Conservation (phyloP, 2,113 vertebrate genomes). For the Pedetes capensis region DNA sequence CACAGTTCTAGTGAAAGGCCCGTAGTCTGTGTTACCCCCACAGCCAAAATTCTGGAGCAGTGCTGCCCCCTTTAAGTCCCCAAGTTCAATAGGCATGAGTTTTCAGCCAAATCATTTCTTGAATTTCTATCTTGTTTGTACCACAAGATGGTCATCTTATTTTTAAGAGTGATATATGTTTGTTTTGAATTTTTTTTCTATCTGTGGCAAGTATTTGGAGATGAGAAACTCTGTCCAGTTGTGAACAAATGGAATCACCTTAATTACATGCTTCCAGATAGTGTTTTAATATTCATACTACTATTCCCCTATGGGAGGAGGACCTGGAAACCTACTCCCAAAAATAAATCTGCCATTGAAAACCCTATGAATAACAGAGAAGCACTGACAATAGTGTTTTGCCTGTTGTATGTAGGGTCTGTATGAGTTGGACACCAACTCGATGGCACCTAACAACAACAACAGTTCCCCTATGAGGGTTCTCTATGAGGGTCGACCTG, state of each 20-base stretch:
- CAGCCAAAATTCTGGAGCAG: not conserved
- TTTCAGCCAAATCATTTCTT: not conserved
- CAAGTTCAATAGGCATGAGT: too few relatives aligned
- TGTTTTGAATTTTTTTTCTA: not conserved
- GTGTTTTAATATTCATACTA: not conserved
- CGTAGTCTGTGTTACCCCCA: not conserved
- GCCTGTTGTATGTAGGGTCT: too few relatives aligned
- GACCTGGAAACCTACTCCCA: too few relatives aligned
- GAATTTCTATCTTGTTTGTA: not conserved
- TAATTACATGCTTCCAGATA: not conserved
- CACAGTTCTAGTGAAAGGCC: not conserved
- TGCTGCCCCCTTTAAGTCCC: not conserved
- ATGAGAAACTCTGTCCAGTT: not conserved
- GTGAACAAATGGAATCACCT: not conserved
- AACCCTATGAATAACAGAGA: too few relatives aligned
- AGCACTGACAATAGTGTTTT: too few relatives aligned
- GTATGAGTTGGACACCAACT: too few relatives aligned
- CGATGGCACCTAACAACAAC: too few relatives aligned
- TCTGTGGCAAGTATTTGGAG: not conserved
- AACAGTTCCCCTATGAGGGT: too few relatives aligned
- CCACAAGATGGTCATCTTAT: not conserved
- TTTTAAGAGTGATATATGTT: not conserved
- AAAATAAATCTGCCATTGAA: too few relatives aligned
- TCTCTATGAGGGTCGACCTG: too few relatives aligned
- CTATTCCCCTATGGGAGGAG: too few relatives aligned